Evolutionary conservation across 2,888 invertebrate species (phyloP), one percentile per base, ranked within the genome.

Genomic region (Caenorhabditis uteleia): DNA sequence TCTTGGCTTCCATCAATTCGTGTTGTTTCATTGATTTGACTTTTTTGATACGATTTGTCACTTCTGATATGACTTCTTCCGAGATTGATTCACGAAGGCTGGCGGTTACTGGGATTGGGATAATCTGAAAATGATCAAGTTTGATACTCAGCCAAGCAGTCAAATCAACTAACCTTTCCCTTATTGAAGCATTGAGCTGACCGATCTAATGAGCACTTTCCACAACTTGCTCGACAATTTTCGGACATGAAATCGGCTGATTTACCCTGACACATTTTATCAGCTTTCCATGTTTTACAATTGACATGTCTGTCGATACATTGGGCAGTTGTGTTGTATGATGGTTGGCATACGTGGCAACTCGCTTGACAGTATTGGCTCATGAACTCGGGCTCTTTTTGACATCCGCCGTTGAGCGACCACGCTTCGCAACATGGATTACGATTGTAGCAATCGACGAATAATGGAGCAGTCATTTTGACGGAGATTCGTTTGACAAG

Each of bases 381-480:
- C 82, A 82, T 82, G 68, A 77, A 82, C 39, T 72, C 72, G n/a
- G 71, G 60, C 43, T 77, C 70, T 14, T 55, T 56, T 31, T 57
- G 54, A 57, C 81, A 81, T 46, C 77, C 71, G 10, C 78, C 79
- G 33, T 25, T 43, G 40, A 68, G 55, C n/a, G 75, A 68, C 80
- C 80, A 81, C 3, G 61, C 40, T n/a, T 75, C 74, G 57, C 81
- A 81, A 64, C 81, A 81, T 20, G 81, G 81, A 47, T 68, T 68
- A 7, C 76, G 57, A 64, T 80, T 82, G 70, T 68, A 78, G 62
- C 82, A 82, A 57, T 79, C 75, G 39, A 71, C 66, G 69, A 82
- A 79, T 25, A 74, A 57, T n/a, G 70, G 68, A 1, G 72, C 66
- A 3, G 59, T 57, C 70, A 69, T 69, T 25, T 66, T 49, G 18